Evolutionary conservation across 2,113 vertebrate genomes (phyloP).

Genomic region (Periophthalmus modestus): DNA sequence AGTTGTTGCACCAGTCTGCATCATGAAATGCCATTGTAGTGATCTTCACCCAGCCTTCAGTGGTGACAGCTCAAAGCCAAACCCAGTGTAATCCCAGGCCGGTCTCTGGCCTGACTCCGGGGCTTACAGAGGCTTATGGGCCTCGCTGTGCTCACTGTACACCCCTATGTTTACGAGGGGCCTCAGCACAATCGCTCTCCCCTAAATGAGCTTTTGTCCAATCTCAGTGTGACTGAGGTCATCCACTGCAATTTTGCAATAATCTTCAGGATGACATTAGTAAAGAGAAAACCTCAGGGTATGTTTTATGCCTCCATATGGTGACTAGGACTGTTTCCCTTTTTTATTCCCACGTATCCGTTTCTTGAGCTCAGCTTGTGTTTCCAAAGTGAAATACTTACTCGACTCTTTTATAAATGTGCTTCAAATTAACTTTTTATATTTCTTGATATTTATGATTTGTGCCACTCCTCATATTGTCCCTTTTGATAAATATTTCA

Average conservation of each 20-base stretch:
- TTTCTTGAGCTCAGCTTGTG: conserved; percentile 40
- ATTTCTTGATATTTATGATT: conserved; percentile 81
- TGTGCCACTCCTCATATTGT: conserved; percentile 79
- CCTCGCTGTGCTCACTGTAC: conserved; percentile 51
- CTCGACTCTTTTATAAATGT: conserved; percentile 63
- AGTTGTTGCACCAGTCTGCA: conserved; percentile 22
- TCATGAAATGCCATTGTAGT: conserved; percentile 19
- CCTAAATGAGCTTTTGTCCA: conserved; percentile 44
- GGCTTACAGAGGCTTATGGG: conserved; percentile 47
- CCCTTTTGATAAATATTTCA: conserved; percentile 81
- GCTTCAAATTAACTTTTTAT: conserved; percentile 76
- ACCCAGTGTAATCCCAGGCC: conserved; percentile 50
- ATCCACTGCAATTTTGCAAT: conserved; percentile 60
- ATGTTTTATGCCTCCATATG: conserved; percentile 66
- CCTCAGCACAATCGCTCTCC: conserved; percentile 43
- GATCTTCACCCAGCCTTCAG: conserved; percentile 13
- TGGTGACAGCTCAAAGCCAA: conserved; percentile 43
- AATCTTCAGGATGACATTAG: conserved; percentile 56
- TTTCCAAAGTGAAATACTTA: conserved; percentile 53
- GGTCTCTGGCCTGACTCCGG: conserved; percentile 50
- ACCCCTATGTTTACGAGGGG: conserved; percentile 57
- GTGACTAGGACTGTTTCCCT: conserved; percentile 42
- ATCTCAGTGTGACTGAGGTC: conserved; percentile 50
- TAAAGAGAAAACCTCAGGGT: conserved; percentile 43
- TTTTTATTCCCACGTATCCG: conserved; percentile 47